Base-by-base conservation (phyloP, 2,113 vertebrate genomes). In the Bettongia penicillata region DNA sequence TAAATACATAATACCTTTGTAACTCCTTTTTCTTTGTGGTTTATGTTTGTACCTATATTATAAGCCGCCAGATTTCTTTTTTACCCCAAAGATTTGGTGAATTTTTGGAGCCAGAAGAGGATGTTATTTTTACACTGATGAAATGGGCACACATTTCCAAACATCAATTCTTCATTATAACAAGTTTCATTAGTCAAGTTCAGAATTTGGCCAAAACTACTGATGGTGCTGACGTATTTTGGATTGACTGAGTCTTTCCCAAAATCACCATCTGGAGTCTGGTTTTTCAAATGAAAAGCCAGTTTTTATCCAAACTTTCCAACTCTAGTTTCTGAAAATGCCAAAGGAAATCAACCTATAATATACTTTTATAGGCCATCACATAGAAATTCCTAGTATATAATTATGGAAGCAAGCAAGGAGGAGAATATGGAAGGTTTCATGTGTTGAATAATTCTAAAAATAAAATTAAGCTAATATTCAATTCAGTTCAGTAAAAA, bases 111-210 rank as follows among this genome's bases (percentile, higher is more conserved):
- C 93, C 89, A 91, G 55, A 93, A 97, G 96, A 94, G 48, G 95
- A 43, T 95, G 94, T 50, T 91, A n/a, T 89, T 95, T 96, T 94
- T 96, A 95, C 92, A 95, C 55, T 51, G 53, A n/a, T 55, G 84
- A 91, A 77, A 94, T 96, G 93, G 95, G 55, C 53, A 92, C 53
- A 57, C 90, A 91, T 94, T 97, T 95, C 93, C 91, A 96, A 94
- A 92, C 1, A 16, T 52, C 90, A 93, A 94, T 89, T 90, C 95
- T 93, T 22, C 28, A 91, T 95, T 95, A 91, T 93, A 89, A 84
- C n/a, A 84, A 84, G 0, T 84, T 84, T 84, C 68, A 84, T 84
- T 84, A 84, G 68, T 19, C 3, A 25, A 93, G 95, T 53, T 91
- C 91, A 97, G 93, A 49, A 93, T 77, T 94, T 94, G 93, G 92